Base-by-base conservation (phyloP, 2,113 vertebrate genomes). In the Podilymbus podiceps region DNA sequence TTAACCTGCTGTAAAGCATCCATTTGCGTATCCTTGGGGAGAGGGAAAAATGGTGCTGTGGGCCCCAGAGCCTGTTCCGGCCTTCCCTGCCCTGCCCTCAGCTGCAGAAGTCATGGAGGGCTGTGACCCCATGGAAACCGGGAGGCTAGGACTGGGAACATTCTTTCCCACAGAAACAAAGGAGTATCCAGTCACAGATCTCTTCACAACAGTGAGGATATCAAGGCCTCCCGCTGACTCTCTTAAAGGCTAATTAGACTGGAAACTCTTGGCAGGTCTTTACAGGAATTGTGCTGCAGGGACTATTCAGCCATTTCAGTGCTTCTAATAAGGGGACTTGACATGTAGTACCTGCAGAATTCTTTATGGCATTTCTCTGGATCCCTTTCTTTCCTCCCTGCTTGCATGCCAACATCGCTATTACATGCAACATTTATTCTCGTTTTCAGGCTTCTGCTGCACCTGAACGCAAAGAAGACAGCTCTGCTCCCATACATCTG, bases 171-270 rank as follows among this genome's bases (percentile, higher is more conserved):
- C 30, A 46, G 19, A 71, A 40, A 44, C 12, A 58, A 38, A 49
- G 38, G 22, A 93, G 16, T 62, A 85, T 44, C 35, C 62, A 93
- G 69, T 31, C 76, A 77, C 31, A 49, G 33, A 38, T 85, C 56
- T 66, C 33, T 73, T 82, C 77, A 44, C 52, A 73, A 47, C 23
- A 44, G 50, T 73, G 35, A 72, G 11, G 30, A 28, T 85, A 80
- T 27, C 58, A 81, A 73, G 46, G n/a, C 75, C 53, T 90, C 81
- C 62, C 89, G 75, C 55, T 3, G 56, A 27, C 80, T 69, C 64
- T 63, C 27, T 83, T 85, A 91, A 77, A 86, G 85, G 88, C 87
- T 93, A 91, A 97, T 97, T 95, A 93, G 68, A 86, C 53, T 89
- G 78, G 91, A 93, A 93, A 84, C 5, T 71, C 50, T 86, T 96